Conservation (phyloP, 2,113 vertebrate species). For the Ranitomeya imitator region DNA sequence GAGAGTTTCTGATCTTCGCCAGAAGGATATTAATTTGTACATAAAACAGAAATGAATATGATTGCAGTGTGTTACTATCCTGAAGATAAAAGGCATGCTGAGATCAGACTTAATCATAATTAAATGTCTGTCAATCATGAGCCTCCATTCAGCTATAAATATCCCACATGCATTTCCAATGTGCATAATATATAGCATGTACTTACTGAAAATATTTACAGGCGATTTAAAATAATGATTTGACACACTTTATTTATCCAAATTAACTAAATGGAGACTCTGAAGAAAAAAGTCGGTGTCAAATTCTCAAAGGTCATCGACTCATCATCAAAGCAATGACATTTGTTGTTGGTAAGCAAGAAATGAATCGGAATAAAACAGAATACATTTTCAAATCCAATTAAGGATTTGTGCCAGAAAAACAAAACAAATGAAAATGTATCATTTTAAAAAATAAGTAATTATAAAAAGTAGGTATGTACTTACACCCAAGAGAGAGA, state of each 20-base stretch:
- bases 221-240: slow-evolving; percentile 25
- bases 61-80: slow-evolving; percentile 49
- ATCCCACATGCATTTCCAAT: slow-evolving; percentile 35
- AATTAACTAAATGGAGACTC: slow-evolving; percentile 48
- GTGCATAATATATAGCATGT: slow-evolving; percentile 47
- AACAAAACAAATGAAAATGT: not conserved
- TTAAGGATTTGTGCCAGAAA: not conserved
- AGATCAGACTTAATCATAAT: slow-evolving; percentile 57
- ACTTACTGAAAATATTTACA: slow-evolving; percentile 57
- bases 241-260: slow-evolving; percentile 48
- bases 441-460: not conserved
- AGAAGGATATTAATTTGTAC: slow-evolving; percentile 58
- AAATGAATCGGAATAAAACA: not conserved
- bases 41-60: slow-evolving; percentile 52
- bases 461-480: not conserved
- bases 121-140: slow-evolving; percentile 58
- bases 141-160: slow-evolving; percentile 47
- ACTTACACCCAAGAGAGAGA: not conserved
- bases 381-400: not conserved
- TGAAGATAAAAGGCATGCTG: slow-evolving; percentile 48
- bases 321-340: slow-evolving; percentile 9
- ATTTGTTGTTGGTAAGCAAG: not conserved
- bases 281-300: not conserved
- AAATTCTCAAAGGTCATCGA: slow-evolving; percentile 15
- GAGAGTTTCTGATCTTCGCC: slow-evolving; percentile 43